Percentiles rank a stretch among this genome's conserved stretches.
Evolutionary conservation across 2,797 vertebrate species (phyloP).

Genomic region (Crenichthys baileyi): DNA sequence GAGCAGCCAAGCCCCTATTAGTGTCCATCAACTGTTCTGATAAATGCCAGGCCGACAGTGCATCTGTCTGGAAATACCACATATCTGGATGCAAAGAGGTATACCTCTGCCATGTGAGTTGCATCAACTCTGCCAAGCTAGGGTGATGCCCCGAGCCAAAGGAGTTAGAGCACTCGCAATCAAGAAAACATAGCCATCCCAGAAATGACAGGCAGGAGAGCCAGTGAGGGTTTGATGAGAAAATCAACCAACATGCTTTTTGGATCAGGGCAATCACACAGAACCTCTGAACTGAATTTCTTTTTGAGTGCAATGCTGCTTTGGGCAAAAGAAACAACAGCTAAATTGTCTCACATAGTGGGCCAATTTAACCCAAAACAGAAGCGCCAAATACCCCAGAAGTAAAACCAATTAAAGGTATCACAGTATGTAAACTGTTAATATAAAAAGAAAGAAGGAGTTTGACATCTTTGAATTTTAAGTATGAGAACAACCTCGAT

Average conservation of each 20-base stretch:
- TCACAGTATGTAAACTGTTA: neutral
- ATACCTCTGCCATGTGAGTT: conserved; percentile 45
- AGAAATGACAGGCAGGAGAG: conserved; percentile 19
- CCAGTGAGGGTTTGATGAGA: conserved; percentile 24
- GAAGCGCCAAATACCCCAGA: neutral
- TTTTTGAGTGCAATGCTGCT: conserved; percentile 7
- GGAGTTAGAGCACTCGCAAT: conserved; percentile 48
- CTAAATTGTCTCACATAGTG: neutral
- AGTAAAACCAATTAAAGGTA: neutral
- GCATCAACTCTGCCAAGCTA: conserved; percentile 44
- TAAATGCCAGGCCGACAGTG: conserved; percentile 70
- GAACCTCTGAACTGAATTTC: conserved; percentile 10
- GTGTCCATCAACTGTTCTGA: conserved; percentile 67
- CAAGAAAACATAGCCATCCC: conserved; percentile 40
- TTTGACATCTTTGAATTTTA: neutral
- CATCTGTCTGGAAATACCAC: conserved; percentile 62
- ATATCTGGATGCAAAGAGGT: conserved; percentile 45
- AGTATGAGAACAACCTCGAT: neutral
- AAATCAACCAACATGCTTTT: conserved; percentile 26
- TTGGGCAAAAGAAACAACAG: neutral
- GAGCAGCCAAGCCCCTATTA: conserved; percentile 67
- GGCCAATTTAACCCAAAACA: conserved; percentile 1
- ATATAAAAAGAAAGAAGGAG: no score
- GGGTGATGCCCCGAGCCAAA: conserved; percentile 47
- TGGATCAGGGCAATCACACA: conserved; percentile 21